Base-by-base conservation (phyloP, 2,888 invertebrate species). In the Theodoxus fluviatilis region DNA sequence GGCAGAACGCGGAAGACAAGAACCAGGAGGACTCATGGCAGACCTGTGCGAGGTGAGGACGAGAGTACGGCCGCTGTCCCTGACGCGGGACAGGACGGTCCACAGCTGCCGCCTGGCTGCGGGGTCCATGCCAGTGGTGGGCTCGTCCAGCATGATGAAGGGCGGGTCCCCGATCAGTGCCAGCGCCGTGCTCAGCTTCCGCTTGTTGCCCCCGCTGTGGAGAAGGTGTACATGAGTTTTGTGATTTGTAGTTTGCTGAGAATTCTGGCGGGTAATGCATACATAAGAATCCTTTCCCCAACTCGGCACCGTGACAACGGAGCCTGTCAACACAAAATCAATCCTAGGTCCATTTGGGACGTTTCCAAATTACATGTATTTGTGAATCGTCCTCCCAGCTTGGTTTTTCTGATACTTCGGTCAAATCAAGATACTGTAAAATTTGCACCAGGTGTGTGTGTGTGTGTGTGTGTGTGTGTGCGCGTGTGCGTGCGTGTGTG, bases 61-160 rank as follows among this genome's bases (percentile, higher is more conserved):
- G 70, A 95, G 91, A 71, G 93, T 92, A 83, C 91, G 91, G 0
- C 94, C 94, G 3, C 90, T 89, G 70, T 91, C 91, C 61, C 93
- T 89, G 33, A 83, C 80, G 7, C 78, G 72, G 12, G 81, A 79
- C 49, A 83, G 70, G 7, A 82, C 80, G 69, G 80, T 80, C 95
- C 95, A 95, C 18, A 95, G 90, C 73, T 93, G 91, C 68, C 94
- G 89, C 80, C 94, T 91, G 1, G 94, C 93, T 0, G 92, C 92
- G 0, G 94, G 92, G 83, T 94, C 94, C 88, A 94, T 93, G 64
- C 93, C 93, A 88, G 88, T 89, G 2, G 82, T 81, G 1, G 83
- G 83, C 66, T 83, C 83, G 74, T 83, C 84, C 72, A 85, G 76
- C 72, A 84, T 79, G n/a, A 84, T 76, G 72, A 85, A 79, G n/a